These are phyloP conservation scores for Drosophila mayri DNA, from an alignment of 1,140 invertebrate species.

Conservation along the genomic window DNA sequence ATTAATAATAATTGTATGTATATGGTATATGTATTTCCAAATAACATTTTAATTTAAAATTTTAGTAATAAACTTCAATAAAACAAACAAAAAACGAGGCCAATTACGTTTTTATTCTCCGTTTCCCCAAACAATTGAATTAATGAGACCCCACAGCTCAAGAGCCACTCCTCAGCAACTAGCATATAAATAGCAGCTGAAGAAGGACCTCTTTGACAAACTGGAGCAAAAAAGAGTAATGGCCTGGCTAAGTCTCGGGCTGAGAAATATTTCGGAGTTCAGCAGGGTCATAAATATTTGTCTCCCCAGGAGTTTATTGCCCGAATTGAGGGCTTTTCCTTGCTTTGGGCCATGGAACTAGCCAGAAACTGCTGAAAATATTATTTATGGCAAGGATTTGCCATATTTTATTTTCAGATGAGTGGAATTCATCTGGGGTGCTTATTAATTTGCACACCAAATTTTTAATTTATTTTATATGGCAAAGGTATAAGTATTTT, in stretches of 20 bases:
- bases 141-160: constrained; percentile 41
- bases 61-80: constrained; percentile 69
- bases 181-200: not conserved
- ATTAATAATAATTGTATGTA: constrained; percentile 57
- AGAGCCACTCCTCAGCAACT: constrained; percentile 23
- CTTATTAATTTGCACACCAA: not conserved
- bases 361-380: not conserved
- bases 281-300: constrained; percentile 58
- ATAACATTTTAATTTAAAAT: constrained; percentile 62
- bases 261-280: constrained; percentile 58
- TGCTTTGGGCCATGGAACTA: not conserved
- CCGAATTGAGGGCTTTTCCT: constrained; percentile 15
- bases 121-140: constrained; percentile 23
- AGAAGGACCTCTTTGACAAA: constrained; percentile 31
- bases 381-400: constrained; percentile 6
- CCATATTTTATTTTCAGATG: not conserved
- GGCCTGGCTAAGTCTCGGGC: constrained; percentile 33
- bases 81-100: constrained; percentile 47
- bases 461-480: not conserved
- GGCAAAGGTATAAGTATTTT: not conserved
- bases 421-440: not conserved
- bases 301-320: constrained; percentile 38
- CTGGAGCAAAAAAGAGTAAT: constrained; percentile 56
- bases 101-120: constrained; percentile 22
- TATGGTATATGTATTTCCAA: constrained; percentile 65